These are phyloP conservation scores for Nothocercus nigrocapillus DNA, from an alignment of 2,113 vertebrate species.

Conservation along the genomic window DNA sequence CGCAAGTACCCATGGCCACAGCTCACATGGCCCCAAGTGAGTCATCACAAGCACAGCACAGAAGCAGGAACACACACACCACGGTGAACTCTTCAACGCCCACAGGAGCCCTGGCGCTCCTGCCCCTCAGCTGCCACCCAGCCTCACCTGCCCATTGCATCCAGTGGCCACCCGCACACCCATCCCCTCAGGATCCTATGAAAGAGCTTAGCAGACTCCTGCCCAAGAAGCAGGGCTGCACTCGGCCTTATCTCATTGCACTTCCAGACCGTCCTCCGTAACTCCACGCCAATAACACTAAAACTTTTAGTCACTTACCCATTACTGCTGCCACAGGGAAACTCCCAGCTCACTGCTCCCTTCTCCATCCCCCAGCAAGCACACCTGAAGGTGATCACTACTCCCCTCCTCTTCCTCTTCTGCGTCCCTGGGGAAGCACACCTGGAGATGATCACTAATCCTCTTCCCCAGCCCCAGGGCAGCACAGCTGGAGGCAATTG, in stretches of 20 bases:
- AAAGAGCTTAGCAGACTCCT: not conserved
- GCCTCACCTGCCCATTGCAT: not conserved
- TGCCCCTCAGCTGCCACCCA: not conserved
- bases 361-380: not conserved
- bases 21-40: not conserved
- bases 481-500: not conserved
- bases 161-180: not conserved
- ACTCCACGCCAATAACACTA: not conserved
- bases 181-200: slow-evolving; percentile 37
- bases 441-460: not conserved
- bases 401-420: too few species aligned
- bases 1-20: not conserved
- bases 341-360: not conserved
- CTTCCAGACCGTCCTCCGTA: not conserved
- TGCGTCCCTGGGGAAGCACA: not conserved
- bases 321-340: too few species aligned
- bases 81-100: too few species aligned
- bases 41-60: not conserved
- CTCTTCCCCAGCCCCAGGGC: too few species aligned
- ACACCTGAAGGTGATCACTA: not conserved
- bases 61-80: not conserved
- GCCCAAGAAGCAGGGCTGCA: not conserved
- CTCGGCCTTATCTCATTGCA: not conserved
- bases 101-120: not conserved
- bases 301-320: not conserved